Base-by-base conservation (phyloP, 2,888 invertebrate genomes). In the Calameuta filiformis region DNA sequence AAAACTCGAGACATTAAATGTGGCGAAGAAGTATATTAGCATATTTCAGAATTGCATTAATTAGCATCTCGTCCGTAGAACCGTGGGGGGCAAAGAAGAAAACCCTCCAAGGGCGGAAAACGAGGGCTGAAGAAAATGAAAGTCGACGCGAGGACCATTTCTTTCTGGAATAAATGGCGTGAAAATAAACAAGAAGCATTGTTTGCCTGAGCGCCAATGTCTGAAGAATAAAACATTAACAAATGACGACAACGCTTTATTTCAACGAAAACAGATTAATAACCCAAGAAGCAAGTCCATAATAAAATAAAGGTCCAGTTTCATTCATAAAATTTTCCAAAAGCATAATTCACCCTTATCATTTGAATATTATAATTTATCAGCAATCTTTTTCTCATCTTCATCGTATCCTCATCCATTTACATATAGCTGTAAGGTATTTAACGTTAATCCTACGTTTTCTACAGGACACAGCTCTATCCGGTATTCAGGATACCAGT, bases 1-100 rank as follows among this genome's bases (percentile, higher is more conserved):
- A 85, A 86, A 86, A 86, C 85, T 85, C 82, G 84, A 85, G 87
- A 86, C 86, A 83, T 84, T 83, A 83, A 87, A 85, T 83, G 86
- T 83, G 81, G 80, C 82, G 79, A 77, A 79, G 78, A 77, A 80
- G 81, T 80, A 80, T 73, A 80, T 76, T 77, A 80, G 71, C 77
- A 77, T 75, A 79, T 73, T 75, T 71, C 35, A 12, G 71, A 71
- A 34, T 71, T 30, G 31, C 71, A 33, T 34, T 31, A 34, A 71
- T 71, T 56, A 56, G 23, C 40, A 56, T 56, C 15, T 56, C 40
- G 40, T 40, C 40, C 15, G 23, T 23, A 56, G 23, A 23, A 56
- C 40, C 40, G 23, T 9, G 33, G 12, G 23, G 23, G 23, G 9
- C 23, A 1, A 56, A 23, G 40, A 23, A 56, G 40, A 56, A 56